Conservation (phyloP, 2,888 invertebrate genomes). For the Agonopterix arenella region DNA sequence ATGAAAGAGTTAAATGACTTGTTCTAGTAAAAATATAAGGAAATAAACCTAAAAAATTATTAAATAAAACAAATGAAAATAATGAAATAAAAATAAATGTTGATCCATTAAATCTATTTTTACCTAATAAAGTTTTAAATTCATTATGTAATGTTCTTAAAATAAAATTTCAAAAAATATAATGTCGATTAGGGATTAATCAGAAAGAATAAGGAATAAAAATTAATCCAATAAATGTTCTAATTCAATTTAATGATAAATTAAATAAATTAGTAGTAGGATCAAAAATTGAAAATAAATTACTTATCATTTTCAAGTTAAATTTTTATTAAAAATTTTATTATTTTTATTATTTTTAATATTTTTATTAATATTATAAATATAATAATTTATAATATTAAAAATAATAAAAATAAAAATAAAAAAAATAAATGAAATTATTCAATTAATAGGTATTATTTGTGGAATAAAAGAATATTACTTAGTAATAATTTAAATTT, state of each 20-base stretch:
- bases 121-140: constrained; percentile 75
- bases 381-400: constrained; percentile 72
- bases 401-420: constrained; percentile 60
- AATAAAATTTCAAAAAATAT: constrained; percentile 66
- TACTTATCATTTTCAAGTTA: constrained; percentile 80
- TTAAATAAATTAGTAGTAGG: constrained; percentile 71
- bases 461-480: constrained; percentile 82
- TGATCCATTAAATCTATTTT: constrained; percentile 58
- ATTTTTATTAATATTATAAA: constrained; percentile 37
- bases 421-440: constrained; percentile 62
- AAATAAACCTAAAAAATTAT: constrained; percentile 82
- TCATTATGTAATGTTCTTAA: constrained; percentile 66
- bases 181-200: constrained; percentile 71
- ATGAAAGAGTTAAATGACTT: constrained; percentile 78
- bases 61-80: constrained; percentile 78
- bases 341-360: constrained; percentile 33
- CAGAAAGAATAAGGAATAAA: constrained; percentile 73
- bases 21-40: constrained; percentile 84
- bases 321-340: constrained; percentile 28
- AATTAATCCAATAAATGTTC: constrained; percentile 67
- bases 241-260: constrained; percentile 78
- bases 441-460: constrained; percentile 79
- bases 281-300: constrained; percentile 82
- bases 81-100: constrained; percentile 75
- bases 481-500: constrained; percentile 78